Evolutionary conservation across 2,888 invertebrate species (phyloP), one percentile per base, ranked within the genome.

Genomic region (Polymixis flavicincta): DNA sequence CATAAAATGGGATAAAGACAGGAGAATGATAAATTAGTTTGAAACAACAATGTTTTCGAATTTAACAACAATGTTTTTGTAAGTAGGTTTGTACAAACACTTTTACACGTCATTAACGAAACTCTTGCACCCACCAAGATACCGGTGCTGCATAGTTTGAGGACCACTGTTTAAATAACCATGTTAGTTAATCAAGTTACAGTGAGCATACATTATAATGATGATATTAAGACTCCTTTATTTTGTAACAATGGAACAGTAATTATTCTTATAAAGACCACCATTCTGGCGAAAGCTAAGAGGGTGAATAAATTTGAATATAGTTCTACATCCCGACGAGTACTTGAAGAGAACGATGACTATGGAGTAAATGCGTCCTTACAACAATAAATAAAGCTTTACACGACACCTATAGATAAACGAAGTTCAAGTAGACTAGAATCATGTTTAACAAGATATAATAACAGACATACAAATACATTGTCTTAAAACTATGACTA

Each of bases 401-500:
- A 17, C 28, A 64, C 13, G 19, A 65, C 28, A 76, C 19, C 66
- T 68, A 25, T 52, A n/a, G n/a, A n/a, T n/a, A 57, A 60, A 45
- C 32, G 32, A 19, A 50, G n/a, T 55, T 42, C n/a, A 22, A 63
- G 17, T 71, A 7, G 11, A 22, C 8, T 63, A 52, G 45, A 48
- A 64, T 57, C 14, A 17, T 52, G 42, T 78, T 78, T 68, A 25
- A 45, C 37, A 37, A 48, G 25, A 72, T 45, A 57, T 28, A n/a
- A 32, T 54, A 71, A 71, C 7, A 8, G 19, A 57, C 11, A 32
- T 55, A 32, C 2, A 37, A 48, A 72, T 50, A 71, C 9, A 54
- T 48, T 25, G 45, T 61, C 4, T 5, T 76, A 54, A 54, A 78
- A 54, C 28, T 55, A 42, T 78, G n/a, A 55, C 70, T 55, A 42